A percentile compares a stretch with the other conserved stretches of the same genome.
These are phyloP conservation scores for Piprites chloris DNA, from an alignment of 2,113 vertebrate species.

Conservation along the genomic window DNA sequence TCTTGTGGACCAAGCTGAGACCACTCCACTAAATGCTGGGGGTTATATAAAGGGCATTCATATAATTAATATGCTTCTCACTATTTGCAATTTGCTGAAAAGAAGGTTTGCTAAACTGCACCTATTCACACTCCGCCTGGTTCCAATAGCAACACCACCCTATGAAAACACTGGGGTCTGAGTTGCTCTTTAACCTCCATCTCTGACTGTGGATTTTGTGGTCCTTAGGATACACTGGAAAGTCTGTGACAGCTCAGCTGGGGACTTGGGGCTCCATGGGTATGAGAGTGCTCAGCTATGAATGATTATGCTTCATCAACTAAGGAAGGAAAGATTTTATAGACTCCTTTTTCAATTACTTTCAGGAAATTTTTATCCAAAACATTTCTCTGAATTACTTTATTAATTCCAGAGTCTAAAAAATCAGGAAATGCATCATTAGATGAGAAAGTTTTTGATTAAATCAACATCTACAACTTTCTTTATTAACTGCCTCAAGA, in stretches of 20 bases:
- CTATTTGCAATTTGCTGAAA: not conserved
- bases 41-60: not conserved
- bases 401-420: not conserved
- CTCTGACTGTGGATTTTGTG: not conserved
- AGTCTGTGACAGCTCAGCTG: not conserved
- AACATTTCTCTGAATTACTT: not conserved
- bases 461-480: not conserved
- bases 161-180: not conserved
- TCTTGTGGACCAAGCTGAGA: not conserved
- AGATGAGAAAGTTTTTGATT: not conserved
- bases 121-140: not conserved
- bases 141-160: not conserved
- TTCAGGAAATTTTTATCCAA: not conserved
- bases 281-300: not conserved
- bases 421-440: not conserved
- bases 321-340: not conserved
- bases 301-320: not conserved
- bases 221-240: not conserved
- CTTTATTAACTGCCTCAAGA: not conserved
- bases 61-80: not conserved
- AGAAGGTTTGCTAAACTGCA: not conserved
- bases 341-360: not conserved
- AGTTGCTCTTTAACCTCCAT: not conserved
- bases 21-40: accelerated
- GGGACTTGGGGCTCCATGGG: not conserved